Conservation (phyloP, 1,140 invertebrate species). For the Wiebesia pumilae region DNA sequence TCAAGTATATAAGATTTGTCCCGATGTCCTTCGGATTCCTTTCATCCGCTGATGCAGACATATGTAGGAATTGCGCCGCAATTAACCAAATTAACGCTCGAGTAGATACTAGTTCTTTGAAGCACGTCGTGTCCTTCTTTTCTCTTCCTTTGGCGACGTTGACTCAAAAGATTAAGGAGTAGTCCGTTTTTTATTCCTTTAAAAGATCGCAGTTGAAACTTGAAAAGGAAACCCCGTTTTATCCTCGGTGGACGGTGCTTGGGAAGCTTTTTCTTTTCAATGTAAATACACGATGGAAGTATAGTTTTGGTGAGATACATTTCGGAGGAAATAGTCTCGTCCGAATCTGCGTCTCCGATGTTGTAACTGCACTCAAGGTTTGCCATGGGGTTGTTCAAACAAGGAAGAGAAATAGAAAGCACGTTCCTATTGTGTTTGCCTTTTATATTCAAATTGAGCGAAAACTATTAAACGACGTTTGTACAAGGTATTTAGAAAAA, state of each 20-base stretch:
- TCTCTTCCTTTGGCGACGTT: too few species aligned
- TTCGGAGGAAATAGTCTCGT: neutral
- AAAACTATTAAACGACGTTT: neutral
- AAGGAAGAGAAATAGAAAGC: neutral
- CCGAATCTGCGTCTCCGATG: neutral
- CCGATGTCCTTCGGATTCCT: too few species aligned
- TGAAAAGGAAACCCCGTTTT: neutral
- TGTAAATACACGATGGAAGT: neutral
- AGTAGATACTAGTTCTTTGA: slow-evolving; percentile 9
- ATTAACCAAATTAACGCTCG: slow-evolving; percentile 28
- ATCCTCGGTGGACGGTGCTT: neutral
- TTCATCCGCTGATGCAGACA: too few species aligned
- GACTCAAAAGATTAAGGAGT: neutral
- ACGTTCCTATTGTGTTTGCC: neutral
- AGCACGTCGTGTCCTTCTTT: too few species aligned
- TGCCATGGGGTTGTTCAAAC: neutral
- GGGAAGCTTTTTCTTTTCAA: neutral
- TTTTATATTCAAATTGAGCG: neutral
- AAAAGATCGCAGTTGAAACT: neutral
- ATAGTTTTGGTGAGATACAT: neutral
- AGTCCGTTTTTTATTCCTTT: neutral
- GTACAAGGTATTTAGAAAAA: too few species aligned
- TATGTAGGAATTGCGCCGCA: neutral
- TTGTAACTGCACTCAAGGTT: neutral
- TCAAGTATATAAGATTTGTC: neutral